phyloP scores from a whole-genome alignment of 2,888 invertebrate species.

The Tetragonisca angustula region DNA sequence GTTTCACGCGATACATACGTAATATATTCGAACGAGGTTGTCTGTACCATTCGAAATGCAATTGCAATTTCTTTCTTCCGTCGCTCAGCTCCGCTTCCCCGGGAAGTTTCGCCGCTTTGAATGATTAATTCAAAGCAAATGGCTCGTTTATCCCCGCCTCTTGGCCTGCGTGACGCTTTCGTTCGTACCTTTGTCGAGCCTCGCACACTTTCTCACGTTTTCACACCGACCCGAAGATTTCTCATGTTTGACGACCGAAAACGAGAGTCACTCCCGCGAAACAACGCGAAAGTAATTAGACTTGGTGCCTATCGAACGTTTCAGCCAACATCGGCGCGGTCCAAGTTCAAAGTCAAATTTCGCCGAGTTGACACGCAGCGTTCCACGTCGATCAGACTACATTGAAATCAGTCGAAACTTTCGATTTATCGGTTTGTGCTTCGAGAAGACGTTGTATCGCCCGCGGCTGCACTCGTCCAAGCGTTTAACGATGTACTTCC shows the following conservation, averaged over 20 bases:
- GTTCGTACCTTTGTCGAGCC: slow-evolving; percentile 45
- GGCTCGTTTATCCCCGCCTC: slow-evolving; percentile 43
- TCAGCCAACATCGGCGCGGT: no score
- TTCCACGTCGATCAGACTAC: background rate
- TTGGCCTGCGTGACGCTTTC: slow-evolving; percentile 65
- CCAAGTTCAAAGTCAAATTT: slow-evolving; percentile 16
- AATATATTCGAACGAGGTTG: no score
- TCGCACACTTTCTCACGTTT: slow-evolving; percentile 74
- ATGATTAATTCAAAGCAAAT: slow-evolving; percentile 50
- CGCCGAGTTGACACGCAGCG: background rate
- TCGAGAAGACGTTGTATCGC: slow-evolving; percentile 1
- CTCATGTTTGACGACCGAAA: slow-evolving; percentile 64
- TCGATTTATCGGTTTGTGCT: slow-evolving; percentile 29
- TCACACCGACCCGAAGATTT: slow-evolving; percentile 64
- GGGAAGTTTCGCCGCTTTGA: slow-evolving; percentile 14
- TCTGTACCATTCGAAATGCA: background rate
- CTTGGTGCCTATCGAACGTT: background rate
- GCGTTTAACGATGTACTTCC: slow-evolving; percentile 4
- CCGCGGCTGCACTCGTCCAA: background rate
- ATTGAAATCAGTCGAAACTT: slow-evolving; percentile 33
- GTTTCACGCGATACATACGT: no score
- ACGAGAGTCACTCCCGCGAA: slow-evolving; percentile 61
- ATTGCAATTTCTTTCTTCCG: background rate
- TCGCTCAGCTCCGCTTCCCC: background rate
- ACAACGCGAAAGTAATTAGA: slow-evolving; percentile 44